phyloP scores from a whole-genome alignment of 2,888 invertebrate genomes.

The Dryomyza anilis region DNA sequence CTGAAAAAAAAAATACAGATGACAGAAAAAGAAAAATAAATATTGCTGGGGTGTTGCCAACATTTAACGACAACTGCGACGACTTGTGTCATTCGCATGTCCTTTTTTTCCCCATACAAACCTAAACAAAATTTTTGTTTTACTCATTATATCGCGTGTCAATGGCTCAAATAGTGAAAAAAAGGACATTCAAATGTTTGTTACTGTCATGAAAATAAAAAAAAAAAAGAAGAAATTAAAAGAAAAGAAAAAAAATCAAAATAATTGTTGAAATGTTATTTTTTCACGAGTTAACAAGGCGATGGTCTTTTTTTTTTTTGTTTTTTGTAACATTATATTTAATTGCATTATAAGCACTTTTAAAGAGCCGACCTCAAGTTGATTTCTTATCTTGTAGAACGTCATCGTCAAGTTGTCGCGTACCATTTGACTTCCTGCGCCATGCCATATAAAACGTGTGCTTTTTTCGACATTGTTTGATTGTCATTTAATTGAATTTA shows the following conservation, averaged over 20 bases:
- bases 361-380: slow-evolving; percentile 22
- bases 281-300: slow-evolving; percentile 34
- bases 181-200: slow-evolving; percentile 30
- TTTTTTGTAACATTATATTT: slow-evolving; percentile 38
- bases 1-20: slow-evolving; percentile 25
- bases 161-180: slow-evolving; percentile 42
- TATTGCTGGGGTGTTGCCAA: slow-evolving; percentile 29
- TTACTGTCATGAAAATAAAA: slow-evolving; percentile 24
- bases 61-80: slow-evolving; percentile 31
- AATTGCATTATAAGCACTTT: slow-evolving; percentile 42
- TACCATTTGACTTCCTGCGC: slow-evolving; percentile 31
- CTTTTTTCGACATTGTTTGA: slow-evolving; percentile 47
- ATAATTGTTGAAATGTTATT: slow-evolving; percentile 51
- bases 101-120: slow-evolving; percentile 32
- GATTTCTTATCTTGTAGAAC: slow-evolving; percentile 25
- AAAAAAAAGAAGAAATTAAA: slow-evolving; percentile 32
- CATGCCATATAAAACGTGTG: too few relatives aligned
- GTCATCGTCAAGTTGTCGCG: neutral
- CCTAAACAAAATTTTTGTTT: neutral
- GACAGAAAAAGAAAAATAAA: slow-evolving; percentile 25
- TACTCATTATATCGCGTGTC: slow-evolving; percentile 50
- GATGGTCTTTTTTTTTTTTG: slow-evolving; percentile 41
- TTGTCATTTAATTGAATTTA: slow-evolving; percentile 61
- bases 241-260: slow-evolving; percentile 27
- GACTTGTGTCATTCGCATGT: slow-evolving; percentile 46